phyloP scores from a whole-genome alignment of 2,888 invertebrate species.

The Epinotia demarniana region DNA sequence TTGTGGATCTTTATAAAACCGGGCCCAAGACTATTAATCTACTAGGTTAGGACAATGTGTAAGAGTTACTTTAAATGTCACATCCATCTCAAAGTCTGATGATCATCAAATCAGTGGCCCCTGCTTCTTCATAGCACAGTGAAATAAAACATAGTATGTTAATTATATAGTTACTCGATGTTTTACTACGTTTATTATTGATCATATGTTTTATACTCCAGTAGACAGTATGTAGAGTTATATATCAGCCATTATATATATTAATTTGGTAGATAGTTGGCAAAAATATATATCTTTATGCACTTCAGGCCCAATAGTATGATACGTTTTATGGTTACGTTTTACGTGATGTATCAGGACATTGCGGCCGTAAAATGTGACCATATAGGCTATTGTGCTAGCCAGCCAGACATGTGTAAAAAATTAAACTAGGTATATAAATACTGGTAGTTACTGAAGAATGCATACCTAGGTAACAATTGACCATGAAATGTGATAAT shows the following conservation, averaged over 20 bases:
- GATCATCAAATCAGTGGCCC: constrained; percentile 38
- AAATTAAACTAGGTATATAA: neutral
- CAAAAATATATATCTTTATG: neutral
- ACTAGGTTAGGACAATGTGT: neutral
- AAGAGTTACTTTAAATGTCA: constrained; percentile 2
- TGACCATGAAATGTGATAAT: constrained; percentile 39
- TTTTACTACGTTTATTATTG: constrained; percentile 30
- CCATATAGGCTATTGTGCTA: too few species aligned
- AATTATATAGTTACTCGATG: constrained; percentile 33
- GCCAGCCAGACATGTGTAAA: neutral
- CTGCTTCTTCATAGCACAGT: constrained; percentile 25
- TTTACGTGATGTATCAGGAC: too few species aligned
- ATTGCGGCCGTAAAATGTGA: too few species aligned
- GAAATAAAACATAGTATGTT: constrained; percentile 36
- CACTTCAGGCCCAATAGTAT: neutral
- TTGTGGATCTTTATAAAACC: neutral
- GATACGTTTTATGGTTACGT: too few species aligned
- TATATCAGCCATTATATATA: neutral
- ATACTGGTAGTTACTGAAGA: neutral
- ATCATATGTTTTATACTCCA: neutral
- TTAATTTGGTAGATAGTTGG: neutral
- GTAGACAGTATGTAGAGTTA: neutral
- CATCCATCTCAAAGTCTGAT: constrained; percentile 33
- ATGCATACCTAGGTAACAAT: neutral
- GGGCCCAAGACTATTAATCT: neutral